phyloP scores from a whole-genome alignment of 2,113 vertebrate species.

The Vimba vimba region DNA sequence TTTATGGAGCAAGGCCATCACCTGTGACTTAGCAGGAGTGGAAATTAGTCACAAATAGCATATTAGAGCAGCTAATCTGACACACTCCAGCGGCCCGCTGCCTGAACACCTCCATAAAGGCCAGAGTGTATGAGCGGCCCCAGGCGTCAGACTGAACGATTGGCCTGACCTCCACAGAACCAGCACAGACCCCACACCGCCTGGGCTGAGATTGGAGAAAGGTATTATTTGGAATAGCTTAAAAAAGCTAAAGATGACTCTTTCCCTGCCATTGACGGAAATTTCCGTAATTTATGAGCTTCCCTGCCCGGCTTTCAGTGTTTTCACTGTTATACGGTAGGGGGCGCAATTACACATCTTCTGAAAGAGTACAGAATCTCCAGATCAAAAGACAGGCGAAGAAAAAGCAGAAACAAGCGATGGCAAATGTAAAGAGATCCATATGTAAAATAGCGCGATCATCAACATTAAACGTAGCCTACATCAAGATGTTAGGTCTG shows the following conservation, averaged over 20 bases:
- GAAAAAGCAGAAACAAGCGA: too few relatives aligned
- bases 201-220: not conserved
- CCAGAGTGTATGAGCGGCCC: constrained; percentile 83
- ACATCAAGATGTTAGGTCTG: too few relatives aligned
- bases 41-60: constrained; percentile 99
- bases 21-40: constrained; percentile 89
- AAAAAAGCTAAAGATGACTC: not conserved
- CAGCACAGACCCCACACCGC: constrained; percentile 71
- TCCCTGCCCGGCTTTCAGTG: too few relatives aligned
- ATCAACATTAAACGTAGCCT: too few relatives aligned
- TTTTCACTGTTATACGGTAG: too few relatives aligned
- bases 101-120: constrained; percentile 95
- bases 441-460: too few relatives aligned
- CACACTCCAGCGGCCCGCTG: constrained; percentile 87
- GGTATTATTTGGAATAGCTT: not conserved
- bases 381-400: too few relatives aligned
- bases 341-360: too few relatives aligned
- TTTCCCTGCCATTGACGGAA: too few relatives aligned
- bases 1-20: constrained; percentile 90
- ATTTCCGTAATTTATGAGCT: too few relatives aligned
- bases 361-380: too few relatives aligned
- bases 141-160: constrained; percentile 89
- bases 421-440: too few relatives aligned
- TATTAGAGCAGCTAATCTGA: constrained; percentile 97
- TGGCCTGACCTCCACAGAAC: constrained; percentile 87